phyloP scores from a whole-genome alignment of 2,113 vertebrate species.

The Butorides virescens region DNA sequence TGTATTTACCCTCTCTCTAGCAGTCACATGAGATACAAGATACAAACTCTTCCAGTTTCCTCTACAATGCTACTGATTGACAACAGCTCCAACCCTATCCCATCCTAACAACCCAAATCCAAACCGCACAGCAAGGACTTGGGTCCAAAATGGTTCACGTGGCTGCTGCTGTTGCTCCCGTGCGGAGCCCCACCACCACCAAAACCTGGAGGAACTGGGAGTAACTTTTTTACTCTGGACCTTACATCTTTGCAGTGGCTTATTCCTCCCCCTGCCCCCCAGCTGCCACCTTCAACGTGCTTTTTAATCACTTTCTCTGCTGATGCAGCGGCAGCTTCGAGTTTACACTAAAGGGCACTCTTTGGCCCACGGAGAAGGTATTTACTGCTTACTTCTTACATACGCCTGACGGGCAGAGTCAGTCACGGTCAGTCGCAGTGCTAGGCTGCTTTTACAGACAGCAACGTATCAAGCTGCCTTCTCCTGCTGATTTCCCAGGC shows the following conservation, averaged over 20 bases:
- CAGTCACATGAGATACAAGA: not conserved
- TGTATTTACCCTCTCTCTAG: not conserved
- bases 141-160: rapidly evolving
- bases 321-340: not conserved
- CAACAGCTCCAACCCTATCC: not conserved
- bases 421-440: not conserved
- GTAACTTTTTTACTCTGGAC: not conserved
- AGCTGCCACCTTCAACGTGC: not conserved
- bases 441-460: not conserved
- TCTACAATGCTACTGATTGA: not conserved
- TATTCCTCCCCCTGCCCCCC: not conserved
- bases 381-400: not conserved
- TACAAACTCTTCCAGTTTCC: not conserved
- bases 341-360: not conserved
- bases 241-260: not conserved
- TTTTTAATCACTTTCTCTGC: not conserved
- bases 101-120: not conserved
- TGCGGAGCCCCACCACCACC: not conserved
- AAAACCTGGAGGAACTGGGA: not conserved
- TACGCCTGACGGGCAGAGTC: no score
- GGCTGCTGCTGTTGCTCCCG: not conserved
- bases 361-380: not conserved
- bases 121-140: not conserved
- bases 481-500: not conserved
- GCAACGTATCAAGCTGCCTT: not conserved